Evolutionary conservation across 2,113 vertebrate species (phyloP), one percentile per base, ranked within the genome.

Genomic region (Diphyllodes magnificus): DNA sequence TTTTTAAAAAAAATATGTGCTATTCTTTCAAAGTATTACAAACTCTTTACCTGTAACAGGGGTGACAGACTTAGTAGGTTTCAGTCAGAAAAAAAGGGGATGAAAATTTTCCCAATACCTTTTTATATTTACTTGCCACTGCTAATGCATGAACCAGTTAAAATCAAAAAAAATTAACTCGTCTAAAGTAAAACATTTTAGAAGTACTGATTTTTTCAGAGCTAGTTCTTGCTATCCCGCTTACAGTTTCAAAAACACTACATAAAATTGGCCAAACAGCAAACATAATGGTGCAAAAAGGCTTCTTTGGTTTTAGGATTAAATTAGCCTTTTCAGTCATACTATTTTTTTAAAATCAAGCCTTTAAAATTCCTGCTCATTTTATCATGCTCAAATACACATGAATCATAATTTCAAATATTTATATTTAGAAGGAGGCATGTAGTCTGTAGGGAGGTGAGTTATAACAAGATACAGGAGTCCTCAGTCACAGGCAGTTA

Each of bases 401-500:
- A 28, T 63, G 24, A 88, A 93, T 90, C n/a, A 59, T 80, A 73
- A 60, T 90, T 96, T 78, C 51, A 88, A 94, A 81, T 97, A 90
- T 78, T 96, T 94, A 7, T 93, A 44, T 92, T 95, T 96, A 75
- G 54, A 70, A 91, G 35, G 49, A 83, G 61, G 69, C 86, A 78
- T 59, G 25, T 47, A 90, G 69, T 92, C 56, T 45, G 47, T 61
- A 83, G 60, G 64, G 82, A 94, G 84, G 82, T 78, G 72, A 88
- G 68, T 80, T 95, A 77, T 44, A 66, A 78, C 75, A 75, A 80
- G 79, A 80, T 75, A 68, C 3, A 83, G 71, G 76, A 95, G 37
- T 92, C 72, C n/a, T 93, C 95, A 61, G 87, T 95, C 88, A 92
- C 79, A 90, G 92, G 27, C 79, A 81, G 79, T 96, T 95, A 80